Evolutionary conservation across 2,888 invertebrate genomes (phyloP), one percentile per base, ranked within the genome.

Genomic region (Peribatodes rhomboidaria): DNA sequence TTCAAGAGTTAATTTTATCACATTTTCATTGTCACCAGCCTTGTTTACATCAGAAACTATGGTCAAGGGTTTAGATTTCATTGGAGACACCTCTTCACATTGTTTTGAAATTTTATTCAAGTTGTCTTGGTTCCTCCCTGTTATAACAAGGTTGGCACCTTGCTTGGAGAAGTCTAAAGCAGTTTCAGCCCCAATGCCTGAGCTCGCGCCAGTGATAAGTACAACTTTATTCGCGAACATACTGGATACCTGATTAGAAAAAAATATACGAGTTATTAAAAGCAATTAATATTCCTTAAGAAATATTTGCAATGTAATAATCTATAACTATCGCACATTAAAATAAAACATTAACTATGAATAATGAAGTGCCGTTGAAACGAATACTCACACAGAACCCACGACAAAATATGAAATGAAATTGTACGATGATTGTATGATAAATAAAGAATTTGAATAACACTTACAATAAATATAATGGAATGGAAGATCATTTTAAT

Each of bases 161-260:
- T 94, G 83, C 72, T 94, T 93, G 0, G 95, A 93, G 72, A 96
- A 95, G 63, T 95, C 92, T 0, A 94, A 62, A 0, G 96, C 96
- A 0, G 96, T 94, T 37, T 94, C 95, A 1, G 94, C 94, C 6
- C 96, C 96, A 62, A 96, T 96, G 1, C 96, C 96, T 13, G 95
- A 95, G 78, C 95, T 95, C 1, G 95, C 95, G 14, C 96, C 96
- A 4, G 94, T 94, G 31, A 95, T 88, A 14, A 94, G 80, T 20
- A 94, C 88, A 7, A 95, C 94, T 86, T 95, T 95, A 46, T 91
- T 91, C 44, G 84, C 78, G 74, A 95, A 94, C 82, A 86, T 78
- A 33, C 27, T 79, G 52, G 47, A 35, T 35, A 62, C 41, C 49
- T 46, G 52, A 49, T 58, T 31, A 14, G 33, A 46, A 27, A 58